These are phyloP conservation scores for Chaetophractus vellerosus DNA, from an alignment of 2,797 vertebrate species.

Conservation along the genomic window DNA sequence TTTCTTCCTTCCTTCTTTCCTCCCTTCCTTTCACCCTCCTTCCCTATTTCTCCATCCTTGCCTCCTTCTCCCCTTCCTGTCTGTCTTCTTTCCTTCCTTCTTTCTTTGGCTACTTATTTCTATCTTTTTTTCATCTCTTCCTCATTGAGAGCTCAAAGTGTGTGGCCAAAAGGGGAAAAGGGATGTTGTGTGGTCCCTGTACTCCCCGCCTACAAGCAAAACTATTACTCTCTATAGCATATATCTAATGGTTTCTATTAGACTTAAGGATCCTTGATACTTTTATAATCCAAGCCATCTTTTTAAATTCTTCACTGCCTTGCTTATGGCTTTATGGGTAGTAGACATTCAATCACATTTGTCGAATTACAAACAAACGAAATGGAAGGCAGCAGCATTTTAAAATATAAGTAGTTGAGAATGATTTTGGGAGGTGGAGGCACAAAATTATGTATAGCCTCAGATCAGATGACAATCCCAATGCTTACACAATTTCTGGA, in stretches of 20 bases:
- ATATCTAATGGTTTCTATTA: background rate
- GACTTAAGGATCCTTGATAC: background rate
- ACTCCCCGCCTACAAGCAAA: background rate
- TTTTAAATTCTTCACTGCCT: background rate
- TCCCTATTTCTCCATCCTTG: background rate
- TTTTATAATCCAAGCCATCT: background rate
- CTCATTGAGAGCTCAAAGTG: background rate
- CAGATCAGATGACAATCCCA: slow-evolving; percentile 41
- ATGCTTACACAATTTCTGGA: slow-evolving; percentile 54
- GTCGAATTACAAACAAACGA: slow-evolving; percentile 7
- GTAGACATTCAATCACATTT: background rate
- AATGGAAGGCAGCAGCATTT: background rate
- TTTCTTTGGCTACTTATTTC: background rate
- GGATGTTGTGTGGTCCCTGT: background rate
- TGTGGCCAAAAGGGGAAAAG: background rate
- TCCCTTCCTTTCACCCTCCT: background rate
- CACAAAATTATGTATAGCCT: background rate
- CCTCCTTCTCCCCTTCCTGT: background rate
- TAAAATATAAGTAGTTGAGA: background rate
- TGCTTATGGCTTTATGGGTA: background rate
- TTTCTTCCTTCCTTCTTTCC: background rate
- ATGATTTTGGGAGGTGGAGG: background rate
- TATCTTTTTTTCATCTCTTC: background rate
- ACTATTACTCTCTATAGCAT: background rate
- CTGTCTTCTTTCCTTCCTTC: background rate